Conservation (phyloP, 2,113 vertebrate genomes). For the Bufo bufo region DNA sequence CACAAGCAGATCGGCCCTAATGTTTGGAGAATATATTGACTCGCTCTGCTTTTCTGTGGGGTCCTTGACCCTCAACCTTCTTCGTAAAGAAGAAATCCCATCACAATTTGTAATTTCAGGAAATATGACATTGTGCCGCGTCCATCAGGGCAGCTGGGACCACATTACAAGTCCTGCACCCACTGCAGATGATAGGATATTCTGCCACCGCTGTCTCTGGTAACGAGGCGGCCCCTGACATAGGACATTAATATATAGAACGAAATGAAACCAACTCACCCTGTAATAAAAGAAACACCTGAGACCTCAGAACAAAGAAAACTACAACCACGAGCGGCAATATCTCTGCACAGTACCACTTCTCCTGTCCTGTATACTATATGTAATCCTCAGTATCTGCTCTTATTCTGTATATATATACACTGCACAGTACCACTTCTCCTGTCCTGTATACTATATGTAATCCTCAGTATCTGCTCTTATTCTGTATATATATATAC, state of each 20-base stretch:
- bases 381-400: too few species aligned
- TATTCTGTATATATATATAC: too few species aligned
- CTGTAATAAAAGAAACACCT: neutral
- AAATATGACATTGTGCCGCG: neutral
- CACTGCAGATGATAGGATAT: neutral
- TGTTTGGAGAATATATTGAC: neutral
- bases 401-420: too few species aligned
- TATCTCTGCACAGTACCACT: too few species aligned
- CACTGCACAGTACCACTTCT: too few species aligned
- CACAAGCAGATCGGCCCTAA: too few species aligned
- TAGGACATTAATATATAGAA: neutral
- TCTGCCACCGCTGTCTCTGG: neutral
- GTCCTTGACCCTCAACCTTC: neutral
- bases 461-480: too few species aligned
- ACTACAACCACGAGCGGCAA: too few species aligned
- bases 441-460: too few species aligned
- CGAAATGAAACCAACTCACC: neutral
- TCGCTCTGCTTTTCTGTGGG: neutral
- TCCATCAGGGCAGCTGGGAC: neutral
- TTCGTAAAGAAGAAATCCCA: neutral
- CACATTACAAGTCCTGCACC: neutral
- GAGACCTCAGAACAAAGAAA: neutral
- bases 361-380: too few species aligned
- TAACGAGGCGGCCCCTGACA: neutral
- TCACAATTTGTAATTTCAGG: neutral